Conservation (phyloP, 1,140 invertebrate species). For the Magallana gigas region DNA sequence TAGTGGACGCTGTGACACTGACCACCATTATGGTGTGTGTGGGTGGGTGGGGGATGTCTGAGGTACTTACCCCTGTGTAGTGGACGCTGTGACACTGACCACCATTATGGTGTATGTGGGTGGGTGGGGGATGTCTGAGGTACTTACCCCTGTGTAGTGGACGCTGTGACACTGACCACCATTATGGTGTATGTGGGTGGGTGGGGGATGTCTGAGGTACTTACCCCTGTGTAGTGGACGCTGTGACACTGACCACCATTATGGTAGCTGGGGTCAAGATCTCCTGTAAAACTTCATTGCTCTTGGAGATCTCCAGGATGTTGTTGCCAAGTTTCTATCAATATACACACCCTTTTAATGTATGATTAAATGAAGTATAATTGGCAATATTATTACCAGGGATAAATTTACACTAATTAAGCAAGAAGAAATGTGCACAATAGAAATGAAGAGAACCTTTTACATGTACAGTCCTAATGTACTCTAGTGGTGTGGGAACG, state of each 20-base stretch:
- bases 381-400: no score
- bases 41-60: no score
- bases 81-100: no score
- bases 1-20: no score
- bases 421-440: no score
- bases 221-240: slow-evolving; percentile 98
- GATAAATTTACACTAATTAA: no score
- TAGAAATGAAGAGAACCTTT: not conserved
- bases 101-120: no score
- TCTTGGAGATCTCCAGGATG: slow-evolving; percentile 94
- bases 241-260: slow-evolving; percentile 99
- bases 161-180: not conserved
- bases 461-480: slow-evolving; percentile 92
- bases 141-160: not conserved
- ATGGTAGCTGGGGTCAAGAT: slow-evolving; percentile 98
- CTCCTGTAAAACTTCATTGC: slow-evolving; percentile 95
- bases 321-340: slow-evolving; percentile 95
- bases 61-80: no score
- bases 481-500: slow-evolving; percentile 93
- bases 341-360: not conserved
- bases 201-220: slow-evolving; percentile 44
- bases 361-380: not conserved
- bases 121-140: no score
- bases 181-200: not conserved
- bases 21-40: no score